Conservation (phyloP, 2,888 invertebrate species). For the Lasioglossum marginatum region DNA sequence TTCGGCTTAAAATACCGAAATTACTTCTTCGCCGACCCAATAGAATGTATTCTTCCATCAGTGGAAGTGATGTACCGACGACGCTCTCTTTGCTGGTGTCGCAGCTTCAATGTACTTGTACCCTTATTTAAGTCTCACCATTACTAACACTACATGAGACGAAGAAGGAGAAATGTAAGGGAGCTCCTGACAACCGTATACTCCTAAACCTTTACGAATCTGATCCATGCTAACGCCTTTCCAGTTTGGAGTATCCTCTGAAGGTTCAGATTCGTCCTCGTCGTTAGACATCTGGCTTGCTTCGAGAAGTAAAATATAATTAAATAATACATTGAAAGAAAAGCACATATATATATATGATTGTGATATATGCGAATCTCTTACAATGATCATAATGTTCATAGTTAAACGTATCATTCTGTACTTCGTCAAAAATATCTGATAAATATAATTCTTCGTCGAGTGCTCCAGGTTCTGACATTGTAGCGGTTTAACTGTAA, state of each 20-base stretch:
- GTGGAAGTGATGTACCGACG: not conserved
- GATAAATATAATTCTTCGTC: slow-evolving; percentile 75
- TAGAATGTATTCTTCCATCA: not conserved
- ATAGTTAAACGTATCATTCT: slow-evolving; percentile 62
- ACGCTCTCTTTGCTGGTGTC: not conserved
- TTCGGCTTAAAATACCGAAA: no score
- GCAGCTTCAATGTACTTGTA: not conserved
- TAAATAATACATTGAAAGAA: not conserved
- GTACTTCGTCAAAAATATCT: slow-evolving; percentile 76
- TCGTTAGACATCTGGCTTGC: slow-evolving; percentile 67
- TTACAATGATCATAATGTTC: slow-evolving; percentile 74
- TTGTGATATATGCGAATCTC: slow-evolving; percentile 23
- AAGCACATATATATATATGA: not conserved
- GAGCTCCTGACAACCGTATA: slow-evolving; percentile 83
- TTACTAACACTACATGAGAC: slow-evolving; percentile 89
- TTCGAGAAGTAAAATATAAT: slow-evolving; percentile 49
- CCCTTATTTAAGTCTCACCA: slow-evolving; percentile 69
- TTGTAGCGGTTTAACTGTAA: slow-evolving; percentile 48
- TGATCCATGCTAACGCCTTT: slow-evolving; percentile 84
- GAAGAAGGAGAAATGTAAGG: slow-evolving; percentile 87
- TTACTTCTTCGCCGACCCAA: no score
- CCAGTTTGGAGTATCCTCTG: slow-evolving; percentile 81
- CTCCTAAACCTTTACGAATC: slow-evolving; percentile 84
- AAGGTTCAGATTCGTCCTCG: slow-evolving; percentile 74
- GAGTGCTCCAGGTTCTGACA: slow-evolving; percentile 72